Evolutionary conservation across 2,113 vertebrate genomes (phyloP).

Genomic region (Gopherus evgoodei): DNA sequence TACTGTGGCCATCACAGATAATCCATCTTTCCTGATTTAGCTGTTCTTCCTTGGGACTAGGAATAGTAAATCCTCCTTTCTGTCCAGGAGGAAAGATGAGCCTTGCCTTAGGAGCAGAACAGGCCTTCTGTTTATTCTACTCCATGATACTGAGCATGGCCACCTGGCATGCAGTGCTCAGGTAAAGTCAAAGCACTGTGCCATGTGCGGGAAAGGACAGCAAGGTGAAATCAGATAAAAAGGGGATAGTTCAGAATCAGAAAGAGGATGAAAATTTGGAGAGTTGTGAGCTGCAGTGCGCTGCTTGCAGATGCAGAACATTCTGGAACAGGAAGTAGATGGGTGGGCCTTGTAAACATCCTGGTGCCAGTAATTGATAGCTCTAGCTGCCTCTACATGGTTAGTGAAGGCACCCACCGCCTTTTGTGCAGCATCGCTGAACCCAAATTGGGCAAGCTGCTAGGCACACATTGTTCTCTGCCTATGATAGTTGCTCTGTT

Average conservation of each 20-base stretch:
- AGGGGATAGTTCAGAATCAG: neutral
- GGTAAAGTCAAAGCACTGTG: neutral
- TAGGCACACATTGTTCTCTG: fast-evolving
- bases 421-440: neutral
- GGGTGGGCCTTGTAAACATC: neutral
- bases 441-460: neutral
- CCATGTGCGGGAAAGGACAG: neutral
- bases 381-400: neutral
- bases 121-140: neutral
- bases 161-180: neutral
- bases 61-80: neutral
- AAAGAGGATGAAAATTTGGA: neutral
- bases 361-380: neutral
- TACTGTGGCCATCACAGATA: neutral
- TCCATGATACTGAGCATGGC: neutral
- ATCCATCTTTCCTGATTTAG: neutral
- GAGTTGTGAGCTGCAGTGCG: neutral
- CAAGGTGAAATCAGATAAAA: neutral
- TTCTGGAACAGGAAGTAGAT: neutral
- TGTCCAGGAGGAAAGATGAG: neutral
- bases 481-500: neutral
- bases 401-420: neutral
- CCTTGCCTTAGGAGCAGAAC: neutral
- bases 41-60: neutral
- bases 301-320: neutral